Evolutionary conservation across 35 echinoderm and acorn worm genomes (phyloP), one percentile per base, ranked within the genome.

Genomic region (Hemicentrotus pulcherrimus): DNA sequence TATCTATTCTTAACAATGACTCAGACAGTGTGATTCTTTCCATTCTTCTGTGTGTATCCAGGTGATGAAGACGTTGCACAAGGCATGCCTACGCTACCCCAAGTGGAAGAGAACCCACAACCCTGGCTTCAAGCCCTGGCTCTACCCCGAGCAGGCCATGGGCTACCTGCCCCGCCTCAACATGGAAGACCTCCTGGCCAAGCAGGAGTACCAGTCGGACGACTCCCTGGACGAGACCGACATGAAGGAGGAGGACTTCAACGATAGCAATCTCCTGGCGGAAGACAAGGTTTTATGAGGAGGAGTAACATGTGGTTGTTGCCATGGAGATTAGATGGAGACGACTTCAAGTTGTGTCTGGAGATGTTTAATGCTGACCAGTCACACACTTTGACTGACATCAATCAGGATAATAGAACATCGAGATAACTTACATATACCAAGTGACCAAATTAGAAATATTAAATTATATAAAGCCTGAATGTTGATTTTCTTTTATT

Each of bases 211-310:
- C 60, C 94, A 95, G 2, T 96, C 96, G 31, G 96, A 96, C 48
- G 96, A 99, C 89, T 99, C 98, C 47, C 94, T 99, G 45, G 98
- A 99, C 33, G 98, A 99, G 52, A 97, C 97, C 32, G 95, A 97
- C 12, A 78, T 99, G n/a, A 97, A 98, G 90, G 97, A 99, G 61
- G 97, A 96, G 16, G 98, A 99, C 50, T 97, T 99, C 78, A 96
- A 96, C 95, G 98, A 95, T 55, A 94, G 52, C 32, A 96, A 96
- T 31, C 96, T 99, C 45, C 47, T 96, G 85, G 95, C 95, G 89
- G 95, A 96, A 94, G 95, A 96, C 91, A 93, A 93, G n/a, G 32
- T 93, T 93, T 93, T 32, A 93, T 90, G 88, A 47, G 32, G 46
- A 90, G 88, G 50, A 55, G 50, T 10, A 70, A 70, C 5, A 4